Percentiles rank a stretch among this genome's conserved stretches.
Conservation (phyloP, 2,113 vertebrate genomes). For the Charina bottae region DNA sequence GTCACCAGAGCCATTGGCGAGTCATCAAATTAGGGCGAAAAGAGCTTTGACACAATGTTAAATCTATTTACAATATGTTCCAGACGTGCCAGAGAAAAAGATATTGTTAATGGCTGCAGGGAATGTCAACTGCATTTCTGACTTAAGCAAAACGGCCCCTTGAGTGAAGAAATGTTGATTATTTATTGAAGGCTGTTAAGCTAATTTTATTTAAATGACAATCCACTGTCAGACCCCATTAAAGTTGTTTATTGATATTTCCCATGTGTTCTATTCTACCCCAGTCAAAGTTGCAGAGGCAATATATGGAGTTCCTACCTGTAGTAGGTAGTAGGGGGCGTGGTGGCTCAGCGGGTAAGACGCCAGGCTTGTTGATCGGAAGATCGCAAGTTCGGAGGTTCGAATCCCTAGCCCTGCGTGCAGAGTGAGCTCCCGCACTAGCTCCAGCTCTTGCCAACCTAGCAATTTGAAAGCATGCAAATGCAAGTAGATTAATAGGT, state of each 20-base stretch:
- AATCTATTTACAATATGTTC: background rate
- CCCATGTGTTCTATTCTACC: slow-evolving; percentile 40
- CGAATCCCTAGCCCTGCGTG: no score
- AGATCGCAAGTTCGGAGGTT: no score
- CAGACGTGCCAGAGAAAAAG: background rate
- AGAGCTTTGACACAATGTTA: background rate
- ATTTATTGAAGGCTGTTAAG: slow-evolving; percentile 41
- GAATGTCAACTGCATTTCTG: slow-evolving; percentile 32
- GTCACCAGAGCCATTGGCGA: background rate
- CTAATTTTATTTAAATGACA: slow-evolving; percentile 57
- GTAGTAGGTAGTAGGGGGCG: no score
- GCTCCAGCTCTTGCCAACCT: no score
- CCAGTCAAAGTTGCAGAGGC: slow-evolving; percentile 26
- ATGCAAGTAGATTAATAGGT: no score
- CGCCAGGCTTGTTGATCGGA: no score
- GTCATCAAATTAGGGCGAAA: background rate
- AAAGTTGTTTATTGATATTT: slow-evolving; percentile 5
- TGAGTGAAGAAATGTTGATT: slow-evolving; percentile 32
- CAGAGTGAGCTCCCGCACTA: no score
- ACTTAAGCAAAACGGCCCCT: slow-evolving; percentile 37
- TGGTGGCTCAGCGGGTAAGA: no score
- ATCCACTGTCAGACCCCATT: background rate
- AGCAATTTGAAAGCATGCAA: no score
- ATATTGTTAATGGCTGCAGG: background rate
- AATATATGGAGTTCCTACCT: slow-evolving; percentile 7